These are phyloP conservation scores for Mnemiopsis leidyi DNA, from an alignment of 37 sponge, comb jelly and placozoan genomes.

Conservation along the genomic window DNA sequence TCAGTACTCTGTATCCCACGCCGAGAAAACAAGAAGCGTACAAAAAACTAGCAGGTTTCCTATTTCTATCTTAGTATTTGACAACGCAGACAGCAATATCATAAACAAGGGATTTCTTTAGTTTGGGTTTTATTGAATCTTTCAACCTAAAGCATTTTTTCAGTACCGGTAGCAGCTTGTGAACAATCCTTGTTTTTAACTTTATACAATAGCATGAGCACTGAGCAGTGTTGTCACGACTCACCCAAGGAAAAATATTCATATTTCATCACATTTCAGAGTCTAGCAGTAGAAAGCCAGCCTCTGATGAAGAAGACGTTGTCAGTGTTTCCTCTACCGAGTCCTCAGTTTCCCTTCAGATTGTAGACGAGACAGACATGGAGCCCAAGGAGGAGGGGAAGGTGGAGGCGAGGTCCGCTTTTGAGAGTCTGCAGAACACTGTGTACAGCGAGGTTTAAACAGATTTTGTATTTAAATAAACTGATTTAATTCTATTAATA, in stretches of 20 bases:
- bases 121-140: too few species aligned
- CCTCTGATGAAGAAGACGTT: not conserved
- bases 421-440: conserved; percentile 23
- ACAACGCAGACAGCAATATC: too few species aligned
- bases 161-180: too few species aligned
- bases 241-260: too few species aligned
- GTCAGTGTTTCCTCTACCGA: not conserved
- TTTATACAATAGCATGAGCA: too few species aligned
- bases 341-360: conserved; percentile 31
- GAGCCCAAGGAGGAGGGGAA: not conserved
- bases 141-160: too few species aligned
- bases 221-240: too few species aligned
- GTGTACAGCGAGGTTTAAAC: conserved; percentile 20
- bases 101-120: too few species aligned
- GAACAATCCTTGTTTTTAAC: too few species aligned
- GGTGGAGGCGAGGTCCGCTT: not conserved
- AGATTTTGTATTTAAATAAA: not conserved
- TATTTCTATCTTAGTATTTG: too few species aligned
- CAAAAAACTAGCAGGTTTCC: conserved; percentile 51
- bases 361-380: not conserved
- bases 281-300: not conserved
- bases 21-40: conserved; percentile 37
- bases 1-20: conserved; percentile 28
- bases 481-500: not conserved
- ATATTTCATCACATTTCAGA: too few species aligned